Evolutionary conservation across 2,888 invertebrate genomes (phyloP), one percentile per base, ranked within the genome.

Genomic region (Agriopis leucophaearia): DNA sequence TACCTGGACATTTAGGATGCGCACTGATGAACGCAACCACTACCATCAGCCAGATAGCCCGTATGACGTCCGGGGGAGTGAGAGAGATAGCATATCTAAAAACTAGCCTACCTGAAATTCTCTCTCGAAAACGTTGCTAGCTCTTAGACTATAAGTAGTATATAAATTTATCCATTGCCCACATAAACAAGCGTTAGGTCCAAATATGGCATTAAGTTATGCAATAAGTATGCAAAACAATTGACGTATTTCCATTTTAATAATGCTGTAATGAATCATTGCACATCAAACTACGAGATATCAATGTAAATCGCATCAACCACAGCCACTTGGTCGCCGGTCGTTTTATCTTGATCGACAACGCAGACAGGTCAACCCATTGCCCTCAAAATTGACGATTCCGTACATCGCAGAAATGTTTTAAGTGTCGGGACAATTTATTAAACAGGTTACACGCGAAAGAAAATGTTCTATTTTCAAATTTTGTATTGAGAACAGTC

Each of bases 401-500:
- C 50, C 57, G 62, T 66, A 59, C 54, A 61, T 71, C 57, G 63
- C 61, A 66, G 73, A 66, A 71, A 73, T 58, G 44, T 56, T n/a
- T 47, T 27, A 42, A 74, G 69, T 78, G 74, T 78, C 78, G 61
- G 36, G 58, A 67, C 59, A 63, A 78, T 77, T 77, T 75, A 70
- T 47, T 66, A 78, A 79, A 73, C 73, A 66, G 77, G 73, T 76
- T 75, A 74, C 73, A 76, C 66, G 69, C 70, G 64, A 75, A 61
- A 72, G 72, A 74, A 74, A 66, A 52, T 12, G 70, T 74, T 80
- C 77, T 81, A 80, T 81, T 83, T 79, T 72, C 48, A 52, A 79
- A 75, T 75, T 63, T 78, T 78, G 70, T 78, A 82, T 82, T 77
- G 77, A 80, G 78, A 75, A 75, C 78, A 76, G 78, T 76, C 76